phyloP scores from a whole-genome alignment of 2,888 invertebrate species.

The Lasioglossum malachurum region DNA sequence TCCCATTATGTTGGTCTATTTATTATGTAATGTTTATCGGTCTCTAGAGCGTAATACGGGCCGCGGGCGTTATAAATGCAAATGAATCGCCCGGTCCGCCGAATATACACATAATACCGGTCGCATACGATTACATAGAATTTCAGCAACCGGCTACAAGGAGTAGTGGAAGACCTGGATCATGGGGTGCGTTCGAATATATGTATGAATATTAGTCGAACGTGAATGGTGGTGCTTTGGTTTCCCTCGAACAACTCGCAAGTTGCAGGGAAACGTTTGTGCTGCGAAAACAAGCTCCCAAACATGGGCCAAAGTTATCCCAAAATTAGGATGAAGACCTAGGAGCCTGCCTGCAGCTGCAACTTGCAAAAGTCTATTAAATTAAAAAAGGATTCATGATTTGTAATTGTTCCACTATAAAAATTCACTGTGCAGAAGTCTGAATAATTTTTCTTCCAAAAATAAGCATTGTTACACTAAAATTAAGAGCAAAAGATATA shows the following conservation, averaged over 20 bases:
- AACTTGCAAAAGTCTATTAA: neutral
- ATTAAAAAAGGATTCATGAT: neutral
- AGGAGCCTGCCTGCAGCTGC: neutral
- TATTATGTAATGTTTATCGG: constrained; percentile 67
- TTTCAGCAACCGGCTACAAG: neutral
- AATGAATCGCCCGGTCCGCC: constrained; percentile 48
- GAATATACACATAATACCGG: constrained; percentile 26
- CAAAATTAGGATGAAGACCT: neutral
- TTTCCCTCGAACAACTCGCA: neutral
- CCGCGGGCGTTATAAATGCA: constrained; percentile 62
- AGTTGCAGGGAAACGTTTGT: neutral
- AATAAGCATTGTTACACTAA: neutral
- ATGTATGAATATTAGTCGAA: neutral
- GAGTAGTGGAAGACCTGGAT: neutral
- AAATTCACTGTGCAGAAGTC: neutral
- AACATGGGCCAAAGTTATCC: neutral
- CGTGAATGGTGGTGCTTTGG: neutral
- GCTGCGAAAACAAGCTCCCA: neutral
- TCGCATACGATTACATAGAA: neutral
- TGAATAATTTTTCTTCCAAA: neutral
- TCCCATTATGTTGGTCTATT: constrained; percentile 56
- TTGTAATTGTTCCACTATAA: no score
- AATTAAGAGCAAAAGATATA: neutral
- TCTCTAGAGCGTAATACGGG: constrained; percentile 50
- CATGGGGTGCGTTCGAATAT: neutral